Evolutionary conservation across 1,140 invertebrate genomes (phyloP).

Genomic region (Drosophila lacertosa): DNA sequence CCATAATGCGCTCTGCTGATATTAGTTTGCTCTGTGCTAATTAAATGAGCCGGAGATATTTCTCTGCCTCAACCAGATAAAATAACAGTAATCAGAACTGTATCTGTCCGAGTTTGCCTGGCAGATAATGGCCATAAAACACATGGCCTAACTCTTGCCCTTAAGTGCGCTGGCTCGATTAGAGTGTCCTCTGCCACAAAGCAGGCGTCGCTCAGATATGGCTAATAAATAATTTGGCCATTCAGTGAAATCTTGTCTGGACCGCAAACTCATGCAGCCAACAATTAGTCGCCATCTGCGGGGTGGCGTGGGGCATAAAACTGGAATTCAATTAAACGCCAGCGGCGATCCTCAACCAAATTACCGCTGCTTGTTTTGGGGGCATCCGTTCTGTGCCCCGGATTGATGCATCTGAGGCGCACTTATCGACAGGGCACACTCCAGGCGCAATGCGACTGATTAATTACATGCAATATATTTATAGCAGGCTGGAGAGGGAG

Average conservation of each 20-base stretch:
- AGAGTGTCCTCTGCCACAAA: neutral
- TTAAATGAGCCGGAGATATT: conserved; percentile 4
- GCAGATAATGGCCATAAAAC: conserved; percentile 58
- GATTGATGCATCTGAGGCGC: conserved; percentile 44
- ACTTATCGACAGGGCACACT: conserved; percentile 31
- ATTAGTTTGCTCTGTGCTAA: neutral
- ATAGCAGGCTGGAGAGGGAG: conserved; percentile 8
- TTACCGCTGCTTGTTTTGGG: conserved; percentile 40
- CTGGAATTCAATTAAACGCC: conserved; percentile 42
- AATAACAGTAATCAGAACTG: neutral
- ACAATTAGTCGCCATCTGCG: conserved; percentile 19
- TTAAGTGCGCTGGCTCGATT: neutral
- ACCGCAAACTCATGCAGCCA: conserved; percentile 21
- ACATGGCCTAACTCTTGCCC: conserved; percentile 36
- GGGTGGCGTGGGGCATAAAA: conserved; percentile 13
- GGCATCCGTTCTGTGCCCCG: conserved; percentile 1
- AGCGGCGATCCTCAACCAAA: conserved; percentile 41
- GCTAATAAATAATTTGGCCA: conserved; percentile 38
- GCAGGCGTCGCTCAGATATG: conserved; percentile 13
- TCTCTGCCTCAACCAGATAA: conserved; percentile 3
- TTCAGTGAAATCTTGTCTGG: conserved; percentile 37
- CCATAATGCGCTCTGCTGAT: conserved; percentile 1
- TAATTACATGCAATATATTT: conserved; percentile 77
- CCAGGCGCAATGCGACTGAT: conserved; percentile 51
- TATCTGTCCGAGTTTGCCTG: neutral